phyloP scores from a whole-genome alignment of 2,797 vertebrate genomes.

The Brachyrhaphis roseni region DNA sequence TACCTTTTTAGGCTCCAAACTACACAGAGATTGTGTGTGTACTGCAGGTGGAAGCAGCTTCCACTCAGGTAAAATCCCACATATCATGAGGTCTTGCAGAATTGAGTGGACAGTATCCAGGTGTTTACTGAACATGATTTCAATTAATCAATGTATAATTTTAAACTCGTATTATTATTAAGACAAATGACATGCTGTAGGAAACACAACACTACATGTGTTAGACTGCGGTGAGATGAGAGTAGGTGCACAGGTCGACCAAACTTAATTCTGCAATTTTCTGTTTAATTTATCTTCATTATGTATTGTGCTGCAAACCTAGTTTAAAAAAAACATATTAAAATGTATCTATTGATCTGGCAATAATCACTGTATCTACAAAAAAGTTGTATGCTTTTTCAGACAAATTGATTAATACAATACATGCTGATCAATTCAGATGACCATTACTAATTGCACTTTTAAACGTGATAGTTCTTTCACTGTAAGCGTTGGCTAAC shows the following conservation, averaged over 20 bases:
- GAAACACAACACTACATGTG: conserved; percentile 57
- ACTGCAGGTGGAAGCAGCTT: conserved; percentile 54
- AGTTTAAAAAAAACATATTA: conserved; percentile 52
- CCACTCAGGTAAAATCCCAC: conserved; percentile 46
- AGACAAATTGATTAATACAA: conserved; percentile 77
- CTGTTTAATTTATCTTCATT: conserved; percentile 38
- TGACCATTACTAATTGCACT: conserved; percentile 87
- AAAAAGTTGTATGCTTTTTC: conserved; percentile 78
- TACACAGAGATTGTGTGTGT: conserved; percentile 41
- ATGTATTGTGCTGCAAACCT: conserved; percentile 62
- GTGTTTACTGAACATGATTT: conserved; percentile 34
- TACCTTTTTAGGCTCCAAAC: conserved; percentile 38
- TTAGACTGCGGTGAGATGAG: conserved; percentile 51
- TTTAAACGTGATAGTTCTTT: conserved; percentile 80
- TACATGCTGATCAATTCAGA: conserved; percentile 79
- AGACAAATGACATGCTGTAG: conserved; percentile 73
- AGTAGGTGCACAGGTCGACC: conserved; percentile 51
- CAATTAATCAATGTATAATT: conserved; percentile 28
- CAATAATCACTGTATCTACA: conserved; percentile 69
- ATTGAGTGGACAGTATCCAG: conserved; percentile 23
- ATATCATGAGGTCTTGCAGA: conserved; percentile 54
- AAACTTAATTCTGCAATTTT: conserved; percentile 69
- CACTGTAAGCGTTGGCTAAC: conserved; percentile 72
- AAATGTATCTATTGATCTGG: conserved; percentile 47
- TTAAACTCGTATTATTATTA: conserved; percentile 49